Evolutionary conservation across 2,797 vertebrate species (phyloP).

Genomic region (Danio kyathit): DNA sequence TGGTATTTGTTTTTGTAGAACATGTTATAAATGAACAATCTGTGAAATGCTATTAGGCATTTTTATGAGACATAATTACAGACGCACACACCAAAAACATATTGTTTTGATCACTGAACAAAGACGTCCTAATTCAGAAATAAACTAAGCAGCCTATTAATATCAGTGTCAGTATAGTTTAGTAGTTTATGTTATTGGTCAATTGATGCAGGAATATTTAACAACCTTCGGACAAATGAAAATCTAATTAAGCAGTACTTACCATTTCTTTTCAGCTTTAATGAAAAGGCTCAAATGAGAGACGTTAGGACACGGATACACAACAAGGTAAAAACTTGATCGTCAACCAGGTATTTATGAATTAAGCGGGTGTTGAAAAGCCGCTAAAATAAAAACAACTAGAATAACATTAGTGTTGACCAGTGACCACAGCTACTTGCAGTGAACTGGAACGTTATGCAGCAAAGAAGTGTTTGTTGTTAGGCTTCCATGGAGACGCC

Average conservation of each 20-base stretch:
- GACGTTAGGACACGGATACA: background rate
- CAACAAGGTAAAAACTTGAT: background rate
- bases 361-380: background rate
- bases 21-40: too few relatives aligned
- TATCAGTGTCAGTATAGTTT: too few relatives aligned
- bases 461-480: constrained; percentile 1
- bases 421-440: background rate
- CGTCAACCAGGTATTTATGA: background rate
- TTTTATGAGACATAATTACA: too few relatives aligned
- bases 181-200: too few relatives aligned
- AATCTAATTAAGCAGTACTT: background rate
- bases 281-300: background rate
- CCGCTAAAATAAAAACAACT: background rate
- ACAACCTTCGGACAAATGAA: too few relatives aligned
- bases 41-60: too few relatives aligned
- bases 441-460: background rate
- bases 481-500: constrained; percentile 46
- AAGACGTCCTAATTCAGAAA: too few relatives aligned
- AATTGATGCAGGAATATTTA: too few relatives aligned
- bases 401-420: background rate
- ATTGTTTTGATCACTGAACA: too few relatives aligned
- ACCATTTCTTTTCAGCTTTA: constrained; percentile 6
- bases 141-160: too few relatives aligned
- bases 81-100: too few relatives aligned
- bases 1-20: too few relatives aligned